Base-by-base conservation (phyloP, 2,888 invertebrate genomes). In the Polydrusus tereticollis region DNA sequence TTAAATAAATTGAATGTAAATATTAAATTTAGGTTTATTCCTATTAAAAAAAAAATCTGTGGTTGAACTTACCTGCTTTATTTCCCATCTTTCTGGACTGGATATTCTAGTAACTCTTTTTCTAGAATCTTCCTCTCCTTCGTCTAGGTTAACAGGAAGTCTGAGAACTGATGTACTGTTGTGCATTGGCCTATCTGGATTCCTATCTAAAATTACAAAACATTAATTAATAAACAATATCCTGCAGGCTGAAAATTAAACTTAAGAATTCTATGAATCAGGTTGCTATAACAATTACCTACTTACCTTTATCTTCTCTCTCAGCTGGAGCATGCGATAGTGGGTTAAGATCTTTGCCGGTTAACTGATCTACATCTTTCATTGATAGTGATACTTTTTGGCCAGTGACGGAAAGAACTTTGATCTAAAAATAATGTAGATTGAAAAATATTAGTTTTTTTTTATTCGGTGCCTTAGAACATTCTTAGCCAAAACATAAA, bases 81-180 rank as follows among this genome's bases (percentile, higher is more conserved):
- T 93, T 87, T 99, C 99, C 98, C 98, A 99, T 62, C 94, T 89
- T 85, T 99, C 99, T 0, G 98, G 99, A 57, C 98, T 98, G 0
- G 98, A 97, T 74, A 99, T 93, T 74, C 97, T 88, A 33, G 97
- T 95, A 60, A 96, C 95, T 16, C 95, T 88, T 84, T 96, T 95
- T 20, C 94, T 88, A 33, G 93, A 92, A 77, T 92, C 91, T 80
- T 93, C 93, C 79, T 95, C 95, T 74, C 94, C 94, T 14, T 94
- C 93, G 73, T 92, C 94, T 43, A 90, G 86, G 38, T 81, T 83
- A 6, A 85, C 80, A 2, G 85, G 84, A 18, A 86, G 78, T 16
- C 83, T 77, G 2, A 86, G 77, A 2, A 85, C 88, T 78, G 82
- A 88, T 65, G 85, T 85, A 43, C 89, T 89, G 26, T 88, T 89